A percentile compares a stretch with the other conserved stretches of the same genome.
Conservation (phyloP, 2,797 vertebrate genomes). For the Leptoclinus maculatus region DNA sequence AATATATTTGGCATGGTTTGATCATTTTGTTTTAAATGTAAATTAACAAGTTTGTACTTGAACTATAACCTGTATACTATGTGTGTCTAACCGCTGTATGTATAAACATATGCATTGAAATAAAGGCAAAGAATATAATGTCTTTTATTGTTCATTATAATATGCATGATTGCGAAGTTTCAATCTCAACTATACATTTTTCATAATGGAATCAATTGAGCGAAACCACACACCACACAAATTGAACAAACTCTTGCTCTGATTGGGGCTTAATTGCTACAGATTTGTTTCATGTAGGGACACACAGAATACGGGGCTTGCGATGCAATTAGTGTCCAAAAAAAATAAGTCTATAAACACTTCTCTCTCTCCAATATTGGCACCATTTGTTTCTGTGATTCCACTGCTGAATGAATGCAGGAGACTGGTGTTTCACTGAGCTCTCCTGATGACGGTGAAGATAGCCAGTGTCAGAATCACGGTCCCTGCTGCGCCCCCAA, state of each 20-base stretch:
- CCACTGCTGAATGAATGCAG: not conserved
- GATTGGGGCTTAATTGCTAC: not conserved
- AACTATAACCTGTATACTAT: conserved; percentile 17
- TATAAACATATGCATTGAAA: conserved; percentile 33
- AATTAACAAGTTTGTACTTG: conserved; percentile 3
- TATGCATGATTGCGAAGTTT: conserved; percentile 4
- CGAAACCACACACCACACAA: not conserved
- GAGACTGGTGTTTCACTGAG: conserved; percentile 23
- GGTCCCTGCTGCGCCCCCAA: conserved; percentile 78
- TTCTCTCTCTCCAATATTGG: not conserved
- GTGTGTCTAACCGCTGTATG: conserved; percentile 23
- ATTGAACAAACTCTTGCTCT: not conserved
- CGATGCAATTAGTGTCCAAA: not conserved
- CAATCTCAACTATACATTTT: conserved; percentile 1
- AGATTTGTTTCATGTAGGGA: not conserved
- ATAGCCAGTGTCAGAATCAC: conserved; percentile 80
- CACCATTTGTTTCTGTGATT: not conserved
- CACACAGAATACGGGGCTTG: not conserved
- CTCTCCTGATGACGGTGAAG: conserved; percentile 75
- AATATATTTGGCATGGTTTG: conserved; percentile 10
- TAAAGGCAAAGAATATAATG: conserved; percentile 30
- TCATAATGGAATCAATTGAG: not conserved
- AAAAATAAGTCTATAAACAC: not conserved
- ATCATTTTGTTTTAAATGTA: conserved; percentile 11
- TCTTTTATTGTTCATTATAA: conserved; percentile 2